Evolutionary conservation across 2,797 vertebrate genomes (phyloP), one percentile per base, ranked within the genome.

Genomic region (Cyprinella venusta): DNA sequence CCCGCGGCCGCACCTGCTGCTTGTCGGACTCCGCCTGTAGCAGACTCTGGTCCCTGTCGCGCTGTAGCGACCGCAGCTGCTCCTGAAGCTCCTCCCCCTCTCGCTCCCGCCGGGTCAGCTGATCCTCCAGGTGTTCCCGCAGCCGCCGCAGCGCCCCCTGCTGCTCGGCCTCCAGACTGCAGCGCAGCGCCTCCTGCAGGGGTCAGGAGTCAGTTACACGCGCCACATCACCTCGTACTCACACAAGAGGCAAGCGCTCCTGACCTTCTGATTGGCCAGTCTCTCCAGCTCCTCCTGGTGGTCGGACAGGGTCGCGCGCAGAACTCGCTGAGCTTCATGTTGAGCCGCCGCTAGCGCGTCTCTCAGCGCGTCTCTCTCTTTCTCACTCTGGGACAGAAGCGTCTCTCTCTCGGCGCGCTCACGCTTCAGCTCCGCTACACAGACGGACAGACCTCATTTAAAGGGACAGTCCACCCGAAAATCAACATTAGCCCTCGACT

Each of bases 21-120:
- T 96, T 98, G 90, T 98, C 96, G 0, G 92, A 96, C 91, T 97
- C 97, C 0, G 96, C 96, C 92, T 96, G 94, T 36, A 97, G 91
- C 54, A 98, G 94, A 85, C 93, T 89, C 89, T 96, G 96, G 0
- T 97, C 96, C 0, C 95, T 90, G 65, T 96, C 94, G 12, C 92
- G 95, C 89, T 95, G 96, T 26, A 92, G 82, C 0, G 91, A 87
- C 0, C 91, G 90, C 8, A 98, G 89, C 88, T 97, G 95, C 0
- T 95, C 95, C 0, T 91, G 94, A 90, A 98, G 93, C 88, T 96
- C 95, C 42, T 97, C 96, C 26, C 91, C 92, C 82, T 97, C 95
- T 0, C 88, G 90, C 88, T 95, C 94, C 1, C 89, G 90, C 77
- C 64, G 91, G 3, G 89, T 93, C 54, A 94, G 88, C 88, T 96